A percentile compares a stretch with the other conserved stretches of the same genome.
Conservation (phyloP, 2,113 vertebrate species). For the Macaca nemestrina region DNA sequence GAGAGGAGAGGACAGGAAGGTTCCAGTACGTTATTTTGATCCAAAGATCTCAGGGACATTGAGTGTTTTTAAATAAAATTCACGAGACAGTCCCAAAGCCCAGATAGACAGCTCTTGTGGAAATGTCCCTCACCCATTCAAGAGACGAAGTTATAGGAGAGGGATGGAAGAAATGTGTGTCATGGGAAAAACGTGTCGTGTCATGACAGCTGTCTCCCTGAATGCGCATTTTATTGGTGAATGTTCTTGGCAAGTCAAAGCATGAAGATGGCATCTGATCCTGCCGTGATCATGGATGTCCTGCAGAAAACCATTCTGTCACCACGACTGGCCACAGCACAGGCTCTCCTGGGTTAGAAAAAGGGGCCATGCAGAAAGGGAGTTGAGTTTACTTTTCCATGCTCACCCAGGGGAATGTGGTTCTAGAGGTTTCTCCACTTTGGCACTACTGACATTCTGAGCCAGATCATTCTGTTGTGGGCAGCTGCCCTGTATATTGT, state of each 20-base stretch:
- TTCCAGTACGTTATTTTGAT: background rate
- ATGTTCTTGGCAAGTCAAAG: background rate
- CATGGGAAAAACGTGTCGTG: background rate
- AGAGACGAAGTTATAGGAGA: background rate
- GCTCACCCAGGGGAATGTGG: too few species aligned
- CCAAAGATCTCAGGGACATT: background rate
- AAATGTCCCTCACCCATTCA: background rate
- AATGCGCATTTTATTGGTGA: background rate
- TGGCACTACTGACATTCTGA: background rate
- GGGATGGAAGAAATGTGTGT: background rate
- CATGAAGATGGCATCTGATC: background rate
- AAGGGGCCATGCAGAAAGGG: background rate
- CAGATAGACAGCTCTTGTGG: background rate
- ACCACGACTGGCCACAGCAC: background rate
- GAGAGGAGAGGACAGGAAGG: background rate
- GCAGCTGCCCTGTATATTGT: background rate
- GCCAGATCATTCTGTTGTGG: background rate
- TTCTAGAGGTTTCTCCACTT: background rate
- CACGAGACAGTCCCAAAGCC: background rate
- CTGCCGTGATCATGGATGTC: background rate
- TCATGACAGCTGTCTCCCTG: background rate
- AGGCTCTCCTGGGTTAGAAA: background rate
- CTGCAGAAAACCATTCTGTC: conserved; percentile 26
- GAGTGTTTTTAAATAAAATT: conserved; percentile 48
- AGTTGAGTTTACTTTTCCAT: background rate